Evolutionary conservation across 1,140 invertebrate genomes (phyloP), one percentile per base, ranked within the genome.

Genomic region (Diorhabda sublineata): DNA sequence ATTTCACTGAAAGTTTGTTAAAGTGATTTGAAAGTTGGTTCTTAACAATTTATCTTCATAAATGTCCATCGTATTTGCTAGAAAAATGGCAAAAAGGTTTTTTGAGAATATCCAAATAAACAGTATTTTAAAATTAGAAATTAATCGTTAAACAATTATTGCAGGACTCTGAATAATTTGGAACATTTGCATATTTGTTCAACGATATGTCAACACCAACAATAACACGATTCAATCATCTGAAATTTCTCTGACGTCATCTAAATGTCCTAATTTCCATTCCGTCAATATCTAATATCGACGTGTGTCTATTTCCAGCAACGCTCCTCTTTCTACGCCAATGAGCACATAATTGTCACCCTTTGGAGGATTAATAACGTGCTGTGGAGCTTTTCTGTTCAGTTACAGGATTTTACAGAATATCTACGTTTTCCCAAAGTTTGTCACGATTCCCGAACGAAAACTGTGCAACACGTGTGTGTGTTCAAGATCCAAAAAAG

Each of bases 241-340:
- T 52, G 4, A 52, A 52, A 52, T 52, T 52, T 52, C 2, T n/a
- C 47, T 52, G 47, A 52, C 47, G 47, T 52, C 47, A 52, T n/a
- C 47, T 52, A 4, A 52, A 52, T 52, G 47, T 52, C 47, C 47
- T 52, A 6, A 52, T 52, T 52, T 52, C n/a, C 6, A 52, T 52
- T 52, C 47, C n/a, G 47, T 52, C 47, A n/a, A 52, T 52, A 52
- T 52, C n/a, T n/a, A 52, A n/a, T 52, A 52, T 52, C 47, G 47
- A 52, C 47, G 47, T 52, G 47, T 52, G 47, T 52, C 47, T 52
- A 52, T 52, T 52, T 52, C 6, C 47, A 52, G 47, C 47, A 6
- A 52, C 47, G 47, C 47, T 52, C 47, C 47, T 52, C 47, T n/a
- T 52, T 52, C 47, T 52, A 52, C 47, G 47, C 47, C 47, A 52